These are phyloP conservation scores for Lerema accius DNA, from an alignment of 1,140 invertebrate genomes.

Conservation along the genomic window DNA sequence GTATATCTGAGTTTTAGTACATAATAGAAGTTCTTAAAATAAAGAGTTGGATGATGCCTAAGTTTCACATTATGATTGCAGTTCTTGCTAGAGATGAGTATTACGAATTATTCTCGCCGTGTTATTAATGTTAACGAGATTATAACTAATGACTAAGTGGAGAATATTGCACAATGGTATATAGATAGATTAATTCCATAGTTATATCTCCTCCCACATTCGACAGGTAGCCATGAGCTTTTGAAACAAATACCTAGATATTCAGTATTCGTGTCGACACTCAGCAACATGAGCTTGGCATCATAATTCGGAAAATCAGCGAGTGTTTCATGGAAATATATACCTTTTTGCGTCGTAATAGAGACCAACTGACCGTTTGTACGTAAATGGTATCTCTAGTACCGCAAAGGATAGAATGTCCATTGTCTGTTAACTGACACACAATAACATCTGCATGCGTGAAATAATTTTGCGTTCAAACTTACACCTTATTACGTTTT, in stretches of 20 bases:
- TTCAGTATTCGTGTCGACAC: conserved; percentile 43
- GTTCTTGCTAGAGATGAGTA: conserved; percentile 3
- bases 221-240: neutral
- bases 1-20: too few species aligned
- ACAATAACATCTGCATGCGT: conserved; percentile 41
- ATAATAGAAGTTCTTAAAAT: too few species aligned
- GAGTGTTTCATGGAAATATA: conserved; percentile 7
- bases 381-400: conserved; percentile 35
- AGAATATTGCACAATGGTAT: neutral
- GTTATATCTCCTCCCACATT: conserved; percentile 3
- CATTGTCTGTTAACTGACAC: conserved; percentile 61
- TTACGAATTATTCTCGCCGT: neutral
- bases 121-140: conserved; percentile 8
- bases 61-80: neutral
- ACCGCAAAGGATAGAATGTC: conserved; percentile 58
- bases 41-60: too few species aligned
- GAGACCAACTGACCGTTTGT: conserved; percentile 19
- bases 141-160: conserved; percentile 9
- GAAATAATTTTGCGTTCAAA: conserved; percentile 36
- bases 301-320: conserved; percentile 46
- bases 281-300: conserved; percentile 35
- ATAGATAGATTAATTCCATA: conserved; percentile 5
- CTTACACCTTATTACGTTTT: conserved; percentile 42
- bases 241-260: conserved; percentile 46
- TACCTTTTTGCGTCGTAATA: conserved; percentile 10